Evolutionary conservation across 1,140 invertebrate species (phyloP).

Genomic region (Acromyrmex echinatior): DNA sequence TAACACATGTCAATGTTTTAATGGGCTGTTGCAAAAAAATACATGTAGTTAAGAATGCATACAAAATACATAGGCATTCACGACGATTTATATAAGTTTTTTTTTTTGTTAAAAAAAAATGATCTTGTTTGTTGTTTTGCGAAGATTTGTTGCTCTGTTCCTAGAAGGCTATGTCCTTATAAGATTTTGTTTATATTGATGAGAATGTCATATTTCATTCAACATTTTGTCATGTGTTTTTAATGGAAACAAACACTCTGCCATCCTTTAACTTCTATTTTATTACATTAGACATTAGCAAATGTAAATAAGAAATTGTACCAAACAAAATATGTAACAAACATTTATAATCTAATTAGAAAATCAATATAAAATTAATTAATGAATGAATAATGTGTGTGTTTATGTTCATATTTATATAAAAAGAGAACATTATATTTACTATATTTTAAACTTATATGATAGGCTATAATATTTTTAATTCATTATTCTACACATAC

Average conservation of each 20-base stretch:
- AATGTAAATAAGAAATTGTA: conserved; percentile 37
- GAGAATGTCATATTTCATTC: neutral
- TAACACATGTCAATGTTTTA: conserved; percentile 7
- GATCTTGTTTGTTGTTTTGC: conserved; percentile 22
- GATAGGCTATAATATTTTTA: neutral
- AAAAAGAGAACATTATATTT: conserved; percentile 22
- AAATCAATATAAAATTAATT: conserved; percentile 29
- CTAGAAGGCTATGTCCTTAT: neutral
- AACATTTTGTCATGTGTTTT: conserved; percentile 8
- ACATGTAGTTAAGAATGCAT: neutral
- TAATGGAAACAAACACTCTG: neutral
- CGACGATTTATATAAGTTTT: conserved; percentile 3
- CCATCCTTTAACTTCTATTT: neutral
- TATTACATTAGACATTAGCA: conserved; percentile 18
- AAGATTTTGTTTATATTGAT: conserved; percentile 1
- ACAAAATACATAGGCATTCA: neutral
- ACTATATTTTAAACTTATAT: conserved; percentile 30
- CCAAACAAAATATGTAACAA: conserved; percentile 33
- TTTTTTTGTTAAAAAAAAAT: conserved; percentile 19
- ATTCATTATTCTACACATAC: conserved; percentile 14
- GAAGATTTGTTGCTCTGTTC: conserved; percentile 19
- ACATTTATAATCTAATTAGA: conserved; percentile 4
- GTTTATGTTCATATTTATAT: conserved; percentile 17
- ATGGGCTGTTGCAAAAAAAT: conserved; percentile 17
- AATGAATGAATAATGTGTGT: conserved; percentile 9